Conservation (phyloP, 2,113 vertebrate species). For the Macquaria australasica region DNA sequence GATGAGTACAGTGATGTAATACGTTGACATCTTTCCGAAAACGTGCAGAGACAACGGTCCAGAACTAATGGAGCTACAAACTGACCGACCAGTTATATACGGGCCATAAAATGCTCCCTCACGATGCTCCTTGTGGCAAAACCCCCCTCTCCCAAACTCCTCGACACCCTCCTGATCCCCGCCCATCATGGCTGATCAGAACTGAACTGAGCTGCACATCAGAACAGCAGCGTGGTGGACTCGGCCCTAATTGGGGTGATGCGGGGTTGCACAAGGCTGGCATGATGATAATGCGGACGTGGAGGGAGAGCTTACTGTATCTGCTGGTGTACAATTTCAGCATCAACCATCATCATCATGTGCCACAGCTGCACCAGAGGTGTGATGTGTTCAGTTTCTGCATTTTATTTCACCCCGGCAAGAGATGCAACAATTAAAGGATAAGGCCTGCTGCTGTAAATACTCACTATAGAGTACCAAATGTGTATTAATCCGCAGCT, state of each 20-base stretch:
- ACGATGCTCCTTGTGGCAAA: background rate
- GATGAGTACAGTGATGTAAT: constrained; percentile 58
- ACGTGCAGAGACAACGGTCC: constrained; percentile 55
- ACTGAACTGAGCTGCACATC: constrained; percentile 43
- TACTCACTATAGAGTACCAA: constrained; percentile 6
- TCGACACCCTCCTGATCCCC: constrained; percentile 12
- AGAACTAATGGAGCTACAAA: constrained; percentile 69
- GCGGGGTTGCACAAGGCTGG: constrained; percentile 14
- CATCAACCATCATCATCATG: constrained; percentile 5
- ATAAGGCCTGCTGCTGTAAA: constrained; percentile 15
- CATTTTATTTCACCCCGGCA: background rate
- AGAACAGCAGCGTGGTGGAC: constrained; percentile 47
- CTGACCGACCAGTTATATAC: constrained; percentile 59
- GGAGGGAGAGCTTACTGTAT: constrained; percentile 25
- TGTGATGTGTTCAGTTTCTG: background rate
- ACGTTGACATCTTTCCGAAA: constrained; percentile 67
- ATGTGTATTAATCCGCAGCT: constrained; percentile 15
- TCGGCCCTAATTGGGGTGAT: constrained; percentile 52
- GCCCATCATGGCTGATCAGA: constrained; percentile 43
- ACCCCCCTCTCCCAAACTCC: constrained; percentile 6
- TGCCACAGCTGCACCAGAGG: background rate
- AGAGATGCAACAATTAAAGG: background rate
- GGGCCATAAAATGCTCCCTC: constrained; percentile 40
- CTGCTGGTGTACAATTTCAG: constrained; percentile 16
- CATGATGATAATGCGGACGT: constrained; percentile 19